phyloP scores from a whole-genome alignment of 2,888 invertebrate species.

The Caprella mutica region DNA sequence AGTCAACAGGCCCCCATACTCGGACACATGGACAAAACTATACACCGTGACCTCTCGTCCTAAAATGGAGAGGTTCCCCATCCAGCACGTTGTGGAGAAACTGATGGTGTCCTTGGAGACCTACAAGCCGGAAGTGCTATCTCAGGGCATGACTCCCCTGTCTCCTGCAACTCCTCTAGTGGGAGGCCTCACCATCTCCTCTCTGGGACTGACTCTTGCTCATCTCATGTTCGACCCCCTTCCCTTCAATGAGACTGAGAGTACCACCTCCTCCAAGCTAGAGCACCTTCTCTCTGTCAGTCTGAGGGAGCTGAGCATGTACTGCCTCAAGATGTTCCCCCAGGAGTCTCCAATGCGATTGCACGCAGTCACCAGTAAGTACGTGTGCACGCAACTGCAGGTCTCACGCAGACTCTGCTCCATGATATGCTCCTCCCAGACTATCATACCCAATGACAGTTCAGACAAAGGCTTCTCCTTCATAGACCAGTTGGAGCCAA shows the following conservation, averaged over 20 bases:
- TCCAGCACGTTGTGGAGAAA: conserved; percentile 62
- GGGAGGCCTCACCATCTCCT: conserved; percentile 35
- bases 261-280: conserved; percentile 75
- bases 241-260: conserved; percentile 70
- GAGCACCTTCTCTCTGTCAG: conserved; percentile 80
- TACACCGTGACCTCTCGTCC: conserved; percentile 51
- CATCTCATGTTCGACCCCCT: conserved; percentile 41
- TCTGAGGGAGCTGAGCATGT: conserved; percentile 70
- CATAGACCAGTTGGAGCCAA: conserved; percentile 60
- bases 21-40: conserved; percentile 69
- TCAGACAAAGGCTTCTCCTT: conserved; percentile 64
- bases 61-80: conserved; percentile 41
- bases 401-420: conserved; percentile 65
- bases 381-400: conserved; percentile 65
- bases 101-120: conserved; percentile 66
- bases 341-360: conserved; percentile 50
- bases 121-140: conserved; percentile 76
- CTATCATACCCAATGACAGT: conserved; percentile 55
- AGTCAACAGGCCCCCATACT: conserved; percentile 59
- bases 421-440: conserved; percentile 56
- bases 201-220: conserved; percentile 29
- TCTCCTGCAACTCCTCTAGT: conserved; percentile 55
- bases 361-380: conserved; percentile 67
- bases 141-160: conserved; percentile 71
- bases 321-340: conserved; percentile 56